Percentiles rank a stretch among this genome's conserved stretches.
phyloP scores from a whole-genome alignment of 2,113 vertebrate genomes.

The Leiothrix lutea region DNA sequence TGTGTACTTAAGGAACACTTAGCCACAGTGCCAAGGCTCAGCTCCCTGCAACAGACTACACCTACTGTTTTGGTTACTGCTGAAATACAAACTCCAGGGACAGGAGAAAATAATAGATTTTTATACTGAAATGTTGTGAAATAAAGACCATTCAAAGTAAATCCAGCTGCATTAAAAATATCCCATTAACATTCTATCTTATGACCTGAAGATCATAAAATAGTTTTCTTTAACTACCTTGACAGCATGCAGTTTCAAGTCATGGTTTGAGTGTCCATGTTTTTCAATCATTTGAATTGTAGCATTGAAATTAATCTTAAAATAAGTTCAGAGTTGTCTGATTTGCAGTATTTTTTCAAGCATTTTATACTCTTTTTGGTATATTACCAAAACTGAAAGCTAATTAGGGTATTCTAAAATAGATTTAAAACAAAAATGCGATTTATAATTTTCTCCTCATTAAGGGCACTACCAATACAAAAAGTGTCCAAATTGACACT shows the following conservation, averaged over 20 bases:
- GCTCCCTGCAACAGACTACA: not conserved
- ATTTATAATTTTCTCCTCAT: conserved; percentile 57
- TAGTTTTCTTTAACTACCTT: not conserved
- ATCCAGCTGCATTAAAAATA: conserved; percentile 13
- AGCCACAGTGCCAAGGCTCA: not conserved
- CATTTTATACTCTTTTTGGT: not conserved
- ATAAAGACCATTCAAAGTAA: not conserved
- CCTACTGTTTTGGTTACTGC: not conserved
- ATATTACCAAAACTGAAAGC: not conserved
- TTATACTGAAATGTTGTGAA: not conserved
- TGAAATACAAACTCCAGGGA: not conserved
- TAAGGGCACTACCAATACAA: conserved; percentile 70
- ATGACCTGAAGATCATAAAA: conserved; percentile 38
- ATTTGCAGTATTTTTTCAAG: conserved; percentile 56
- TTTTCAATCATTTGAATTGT: conserved; percentile 17
- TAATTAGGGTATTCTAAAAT: conserved; percentile 47
- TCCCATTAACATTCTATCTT: conserved; percentile 22
- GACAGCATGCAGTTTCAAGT: conserved; percentile 53
- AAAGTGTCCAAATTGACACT: conserved; percentile 67
- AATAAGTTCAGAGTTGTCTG: not conserved
- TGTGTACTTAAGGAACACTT: not conserved
- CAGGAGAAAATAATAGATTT: not conserved
- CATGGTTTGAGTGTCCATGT: not conserved
- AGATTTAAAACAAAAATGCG: conserved; percentile 63
- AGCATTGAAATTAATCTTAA: conserved; percentile 29